Conservation (phyloP, 2,888 invertebrate species). For the Yponomeuta malinellus region DNA sequence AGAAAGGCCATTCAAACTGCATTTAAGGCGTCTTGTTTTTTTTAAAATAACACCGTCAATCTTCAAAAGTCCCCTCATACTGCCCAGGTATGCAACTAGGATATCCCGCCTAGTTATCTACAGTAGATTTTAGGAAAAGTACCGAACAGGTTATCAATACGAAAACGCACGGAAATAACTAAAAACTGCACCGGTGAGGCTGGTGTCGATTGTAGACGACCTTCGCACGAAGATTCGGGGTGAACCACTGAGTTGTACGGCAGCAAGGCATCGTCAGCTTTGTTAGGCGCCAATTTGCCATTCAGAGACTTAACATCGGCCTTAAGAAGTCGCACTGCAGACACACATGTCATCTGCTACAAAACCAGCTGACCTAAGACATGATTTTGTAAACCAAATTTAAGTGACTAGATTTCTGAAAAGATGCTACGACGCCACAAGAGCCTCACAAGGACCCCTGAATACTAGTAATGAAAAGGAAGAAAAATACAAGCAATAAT, state of each 20-base stretch:
- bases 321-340: neutral
- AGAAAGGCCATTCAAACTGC: no score
- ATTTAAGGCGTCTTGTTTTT: no score
- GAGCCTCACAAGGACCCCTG: neutral
- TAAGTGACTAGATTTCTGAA: neutral
- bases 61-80: no score
- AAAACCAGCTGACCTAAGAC: no score
- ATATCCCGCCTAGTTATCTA: neutral
- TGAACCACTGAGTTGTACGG: slow-evolving; percentile 41
- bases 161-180: neutral
- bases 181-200: neutral
- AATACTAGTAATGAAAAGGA: neutral
- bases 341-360: neutral
- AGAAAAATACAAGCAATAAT: neutral
- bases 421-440: neutral
- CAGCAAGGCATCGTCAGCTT: neutral
- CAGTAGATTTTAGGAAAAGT: neutral
- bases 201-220: slow-evolving; percentile 56
- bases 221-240: slow-evolving; percentile 61
- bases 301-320: neutral
- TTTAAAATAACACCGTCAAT: no score
- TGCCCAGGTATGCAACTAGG: no score
- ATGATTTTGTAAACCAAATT: no score
- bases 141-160: neutral
- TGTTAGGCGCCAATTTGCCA: neutral